phyloP scores from a whole-genome alignment of 1,140 invertebrate species.

The Panagrolaimus sp. region DNA sequence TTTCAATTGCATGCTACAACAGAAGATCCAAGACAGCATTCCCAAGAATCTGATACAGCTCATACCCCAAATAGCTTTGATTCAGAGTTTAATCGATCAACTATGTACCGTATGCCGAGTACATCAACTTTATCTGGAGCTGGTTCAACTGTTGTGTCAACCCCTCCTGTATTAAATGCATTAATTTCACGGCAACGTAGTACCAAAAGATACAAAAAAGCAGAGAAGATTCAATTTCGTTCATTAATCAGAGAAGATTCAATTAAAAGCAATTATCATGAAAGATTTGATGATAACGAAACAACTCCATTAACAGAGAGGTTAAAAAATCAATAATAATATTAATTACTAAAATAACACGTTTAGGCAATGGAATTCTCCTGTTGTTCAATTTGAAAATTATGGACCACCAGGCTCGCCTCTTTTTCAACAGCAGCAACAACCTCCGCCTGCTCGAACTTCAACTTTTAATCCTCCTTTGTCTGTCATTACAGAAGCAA shows the following conservation, averaged over 20 bases:
- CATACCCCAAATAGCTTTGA: conserved; percentile 1
- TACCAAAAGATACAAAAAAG: neutral
- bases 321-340: neutral
- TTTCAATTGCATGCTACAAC: conserved; percentile 3
- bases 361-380: neutral
- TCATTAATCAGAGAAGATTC: neutral
- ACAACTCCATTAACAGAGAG: neutral
- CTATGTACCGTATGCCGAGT: neutral
- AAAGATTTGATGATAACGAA: neutral
- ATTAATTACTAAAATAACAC: neutral
- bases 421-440: neutral
- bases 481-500: conserved; percentile 10
- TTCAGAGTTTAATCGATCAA: neutral
- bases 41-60: neutral
- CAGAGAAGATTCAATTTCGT: neutral
- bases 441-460: neutral
- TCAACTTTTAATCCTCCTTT: conserved; percentile 7
- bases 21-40: neutral
- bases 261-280: neutral
- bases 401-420: neutral
- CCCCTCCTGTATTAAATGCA: neutral
- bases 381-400: no score
- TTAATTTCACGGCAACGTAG: conserved; percentile 5
- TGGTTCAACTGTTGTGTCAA: neutral
- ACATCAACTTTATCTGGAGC: conserved; percentile 1